Evolutionary conservation across 2,888 invertebrate species (phyloP).

Genomic region (Meteorus colon): DNA sequence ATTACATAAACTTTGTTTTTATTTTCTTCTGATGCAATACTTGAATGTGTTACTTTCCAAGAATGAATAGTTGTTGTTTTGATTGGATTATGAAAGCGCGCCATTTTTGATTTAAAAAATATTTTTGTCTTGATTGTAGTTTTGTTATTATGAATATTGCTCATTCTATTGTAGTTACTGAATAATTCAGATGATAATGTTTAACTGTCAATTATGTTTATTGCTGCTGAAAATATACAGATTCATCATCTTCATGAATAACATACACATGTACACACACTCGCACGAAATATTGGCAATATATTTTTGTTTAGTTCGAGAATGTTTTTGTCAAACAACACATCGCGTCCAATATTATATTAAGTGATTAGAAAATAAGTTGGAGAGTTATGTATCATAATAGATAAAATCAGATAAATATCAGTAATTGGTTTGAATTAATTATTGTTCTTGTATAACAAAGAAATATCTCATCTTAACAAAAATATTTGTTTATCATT

Average conservation of each 20-base stretch:
- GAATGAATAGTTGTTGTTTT: background rate
- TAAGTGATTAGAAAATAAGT: constrained; percentile 25
- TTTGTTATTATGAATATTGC: background rate
- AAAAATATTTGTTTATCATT: constrained; percentile 1
- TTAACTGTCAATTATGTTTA: constrained; percentile 53
- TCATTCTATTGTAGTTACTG: too few relatives aligned
- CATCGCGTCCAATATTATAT: background rate
- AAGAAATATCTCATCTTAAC: background rate
- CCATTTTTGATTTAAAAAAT: background rate
- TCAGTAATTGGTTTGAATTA: background rate
- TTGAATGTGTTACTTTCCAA: background rate
- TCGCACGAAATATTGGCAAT: constrained; percentile 4
- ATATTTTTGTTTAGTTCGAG: background rate
- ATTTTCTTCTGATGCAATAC: background rate
- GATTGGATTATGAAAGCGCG: background rate
- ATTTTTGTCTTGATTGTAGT: background rate
- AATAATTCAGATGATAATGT: background rate
- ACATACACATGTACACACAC: background rate
- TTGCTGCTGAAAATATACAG: constrained; percentile 64
- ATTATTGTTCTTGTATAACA: background rate
- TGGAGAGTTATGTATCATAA: constrained; percentile 4
- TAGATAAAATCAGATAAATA: background rate
- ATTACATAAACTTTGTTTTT: background rate
- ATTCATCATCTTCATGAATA: constrained; percentile 48
- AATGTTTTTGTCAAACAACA: background rate